Base-by-base conservation (phyloP, 1,140 invertebrate species). In the Bombus impatiens region DNA sequence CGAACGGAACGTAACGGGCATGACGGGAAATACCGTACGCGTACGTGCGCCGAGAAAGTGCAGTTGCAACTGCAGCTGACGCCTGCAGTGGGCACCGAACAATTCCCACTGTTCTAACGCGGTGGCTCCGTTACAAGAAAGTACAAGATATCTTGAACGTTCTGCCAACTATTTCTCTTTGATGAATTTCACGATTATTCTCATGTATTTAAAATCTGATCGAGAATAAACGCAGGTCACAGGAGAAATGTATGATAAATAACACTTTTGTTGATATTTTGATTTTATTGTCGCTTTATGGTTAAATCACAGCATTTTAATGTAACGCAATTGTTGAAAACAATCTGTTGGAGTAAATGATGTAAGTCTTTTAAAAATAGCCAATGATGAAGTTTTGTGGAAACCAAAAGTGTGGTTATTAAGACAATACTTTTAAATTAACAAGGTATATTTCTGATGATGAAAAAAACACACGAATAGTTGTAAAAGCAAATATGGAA, bases 41-140 rank as follows among this genome's bases (percentile, higher is more conserved):
- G 87, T 91, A 88, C 78, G 89, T 90, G 87, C 80, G 32, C n/a
- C 85, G 85, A 78, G 87, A 88, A 87, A 88, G 84, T 84, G 87
- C 85, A 78, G 68, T 82, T 74, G 87, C 84, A 89, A 82, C 76
- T 87, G 88, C 84, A 59, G 68, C 88, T 78, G 67, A 86, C 71
- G 81, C 71, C 79, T 82, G 40, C 32, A 57, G 35, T 81, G 62
- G 37, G 53, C 72, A 84, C 32, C 35, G 62, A 81, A 79, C 85
- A 78, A 89, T 89, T 89, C 88, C 80, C 88, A 89, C 78, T 81
- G 84, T 82, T 86, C 10, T 37, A 70, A 53, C 67, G 28, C 5
- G 28, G 28, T 42, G 68, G 53, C 15, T 57, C 42, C 32, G 78
- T 86, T 81, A 81, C 84, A 40, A 72, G 42, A 72, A 86, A 85